Conservation (phyloP, 2,888 invertebrate genomes). For the Cotesia congregata region DNA sequence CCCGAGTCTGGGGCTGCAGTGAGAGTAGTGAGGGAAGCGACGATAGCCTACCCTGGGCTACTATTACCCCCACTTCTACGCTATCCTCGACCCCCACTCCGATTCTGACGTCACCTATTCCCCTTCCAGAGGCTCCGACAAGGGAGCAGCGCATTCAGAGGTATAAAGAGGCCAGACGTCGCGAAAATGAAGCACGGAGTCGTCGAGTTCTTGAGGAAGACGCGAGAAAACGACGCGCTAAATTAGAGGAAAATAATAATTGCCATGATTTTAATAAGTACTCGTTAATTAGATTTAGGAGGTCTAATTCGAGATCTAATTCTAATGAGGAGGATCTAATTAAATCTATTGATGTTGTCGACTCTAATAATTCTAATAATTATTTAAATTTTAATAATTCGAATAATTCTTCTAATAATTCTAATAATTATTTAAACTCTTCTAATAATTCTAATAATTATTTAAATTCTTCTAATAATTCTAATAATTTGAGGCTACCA, state of each 20-base stretch:
- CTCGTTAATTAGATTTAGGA: slow-evolving; percentile 1
- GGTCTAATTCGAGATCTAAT: not conserved
- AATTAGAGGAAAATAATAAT: slow-evolving; percentile 54
- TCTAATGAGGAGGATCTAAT: slow-evolving; percentile 36
- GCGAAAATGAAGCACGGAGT: slow-evolving; percentile 66
- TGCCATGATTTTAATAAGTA: slow-evolving; percentile 42
- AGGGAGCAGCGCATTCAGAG: slow-evolving; percentile 65
- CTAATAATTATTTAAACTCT: not conserved
- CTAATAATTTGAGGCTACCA: slow-evolving; percentile 39
- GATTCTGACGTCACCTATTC: slow-evolving; percentile 49
- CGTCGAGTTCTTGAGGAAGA: slow-evolving; percentile 63
- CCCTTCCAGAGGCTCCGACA: slow-evolving; percentile 55
- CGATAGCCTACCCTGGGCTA: slow-evolving; percentile 64
- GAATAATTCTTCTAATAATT: not conserved
- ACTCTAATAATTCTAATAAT: slow-evolving; percentile 30
- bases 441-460: not conserved
- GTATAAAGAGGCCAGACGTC: slow-evolving; percentile 65
- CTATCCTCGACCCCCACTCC: slow-evolving; percentile 52
- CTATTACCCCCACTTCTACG: slow-evolving; percentile 48
- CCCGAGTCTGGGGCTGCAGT: slow-evolving; percentile 65
- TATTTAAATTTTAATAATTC: not conserved
- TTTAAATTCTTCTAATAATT: not conserved
- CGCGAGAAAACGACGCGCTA: slow-evolving; percentile 58
- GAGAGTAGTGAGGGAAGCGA: slow-evolving; percentile 69
- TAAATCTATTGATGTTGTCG: slow-evolving; percentile 42